phyloP scores from a whole-genome alignment of 1,140 invertebrate genomes.

The Trypoxylus dichotomus region DNA sequence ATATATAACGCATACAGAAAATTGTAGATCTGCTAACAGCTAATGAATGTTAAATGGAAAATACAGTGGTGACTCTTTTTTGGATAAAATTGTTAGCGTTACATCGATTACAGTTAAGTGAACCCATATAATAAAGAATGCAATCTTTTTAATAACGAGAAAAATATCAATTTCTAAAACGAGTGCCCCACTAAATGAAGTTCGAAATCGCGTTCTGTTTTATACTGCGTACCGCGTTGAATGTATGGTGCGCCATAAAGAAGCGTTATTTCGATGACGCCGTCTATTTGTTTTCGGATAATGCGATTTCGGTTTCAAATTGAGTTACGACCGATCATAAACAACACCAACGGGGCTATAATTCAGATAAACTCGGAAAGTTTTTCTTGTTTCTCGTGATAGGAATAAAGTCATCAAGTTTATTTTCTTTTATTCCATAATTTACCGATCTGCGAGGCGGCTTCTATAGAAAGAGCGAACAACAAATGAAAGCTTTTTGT shows the following conservation, averaged over 20 bases:
- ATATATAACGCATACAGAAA: too few relatives aligned
- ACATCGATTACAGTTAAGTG: too few relatives aligned
- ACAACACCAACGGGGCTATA: not conserved
- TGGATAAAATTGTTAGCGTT: too few relatives aligned
- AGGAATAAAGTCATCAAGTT: not conserved
- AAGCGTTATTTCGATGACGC: not conserved
- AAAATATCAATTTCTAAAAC: too few relatives aligned
- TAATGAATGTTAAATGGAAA: too few relatives aligned
- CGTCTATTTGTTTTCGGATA: not conserved
- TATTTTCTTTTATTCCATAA: not conserved
- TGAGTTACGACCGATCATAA: constrained; percentile 20
- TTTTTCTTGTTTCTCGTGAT: not conserved
- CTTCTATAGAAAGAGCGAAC: too few relatives aligned
- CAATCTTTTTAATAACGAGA: too few relatives aligned
- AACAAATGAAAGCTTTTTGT: too few relatives aligned
- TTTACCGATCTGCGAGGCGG: too few relatives aligned
- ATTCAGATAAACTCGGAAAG: constrained; percentile 11
- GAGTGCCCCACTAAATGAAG: not conserved
- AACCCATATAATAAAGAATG: too few relatives aligned
- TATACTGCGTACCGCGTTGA: not conserved
- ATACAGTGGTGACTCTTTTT: too few relatives aligned
- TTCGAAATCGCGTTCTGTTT: not conserved
- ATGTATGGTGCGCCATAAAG: not conserved
- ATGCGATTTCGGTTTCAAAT: constrained; percentile 19
- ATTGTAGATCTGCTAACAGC: too few relatives aligned